Base-by-base conservation (phyloP, 2,113 vertebrate species). In the Microtus oregoni region DNA sequence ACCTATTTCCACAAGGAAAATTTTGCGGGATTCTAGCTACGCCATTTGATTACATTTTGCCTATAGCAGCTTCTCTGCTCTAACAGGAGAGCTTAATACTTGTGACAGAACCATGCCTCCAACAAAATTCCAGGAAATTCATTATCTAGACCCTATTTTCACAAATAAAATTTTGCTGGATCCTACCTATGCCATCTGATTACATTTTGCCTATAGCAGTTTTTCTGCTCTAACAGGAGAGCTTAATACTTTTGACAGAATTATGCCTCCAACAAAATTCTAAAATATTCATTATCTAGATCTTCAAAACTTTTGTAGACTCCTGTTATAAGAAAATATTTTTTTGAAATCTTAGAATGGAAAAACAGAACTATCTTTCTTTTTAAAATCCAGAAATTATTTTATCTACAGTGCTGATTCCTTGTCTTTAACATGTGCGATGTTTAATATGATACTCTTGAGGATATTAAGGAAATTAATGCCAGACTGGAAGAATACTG, bases 381-480 rank as follows among this genome's bases (percentile, higher is more conserved):
- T 15, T 4, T 88, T 26, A 30, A 81, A 93, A 50, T 9, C 1
- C 12, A 26, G 58, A 61, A 78, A 89, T 58, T 32, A 67, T 50
- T 79, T 90, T 44, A 68, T 90, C 58, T 44, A 26, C 3, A 87
- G 38, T 28, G n/a, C 44, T 55, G 30, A 86, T 75, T 92, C 8
- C 35, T 41, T 91, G 22, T 89, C 65, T 91, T 92, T 79, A 93
- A 79, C 91, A 85, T 88, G 93, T 94, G 55, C 55, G 7, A 93
- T 20, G 24, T 75, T 22, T 92, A 50, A 90, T 81, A 73, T 41
- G 41, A 81, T 61, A 85, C 41, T 44, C 82, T 11, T 79, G 75
- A 83, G 19, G 91, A 79, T 93, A 93, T 90, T 79, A 97, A 97
- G 83, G 87, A 79, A 38, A 96, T 52, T 78, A 79, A 95, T 55